Base-by-base conservation (phyloP, 2,888 invertebrate genomes). In the Timema podura region DNA sequence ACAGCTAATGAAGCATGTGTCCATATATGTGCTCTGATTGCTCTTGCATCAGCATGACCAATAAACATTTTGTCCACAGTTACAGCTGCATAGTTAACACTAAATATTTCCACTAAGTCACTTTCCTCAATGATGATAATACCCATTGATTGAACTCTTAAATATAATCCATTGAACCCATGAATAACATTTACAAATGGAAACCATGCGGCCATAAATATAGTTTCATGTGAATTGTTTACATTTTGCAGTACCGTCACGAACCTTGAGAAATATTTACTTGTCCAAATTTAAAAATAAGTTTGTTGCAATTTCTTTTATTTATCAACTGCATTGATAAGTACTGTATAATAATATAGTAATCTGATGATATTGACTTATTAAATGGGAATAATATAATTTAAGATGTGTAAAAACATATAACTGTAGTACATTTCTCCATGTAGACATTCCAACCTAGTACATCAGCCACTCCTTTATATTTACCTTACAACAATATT, bases 401-500 rank as follows among this genome's bases (percentile, higher is more conserved):
- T 54, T 54, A 15, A 15, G 54, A 54, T 13, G n/a, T 15, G 13
- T 54, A 13, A 10, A 15, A 54, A 54, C 16, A 16, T 10, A 15
- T 54, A 16, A 15, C 11, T 5, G 10, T 16, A 15, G 54, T 54
- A 15, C n/a, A 15, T 7, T 10, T 6, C 54, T 54, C 10, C 54
- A 54, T 54, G 6, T 15, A 54, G 54, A 13, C 54, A 54, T 54
- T 54, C 54, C 54, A 54, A 54, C 54, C 54, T 7, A 16, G 54
- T 10, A 54, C n/a, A n/a, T n/a, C n/a, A n/a, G n/a, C n/a, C n/a
- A n/a, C n/a, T n/a, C n/a, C n/a, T n/a, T n/a, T n/a, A n/a, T n/a
- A n/a, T n/a, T n/a, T n/a, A n/a, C n/a, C n/a, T n/a, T n/a, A n/a
- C n/a, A n/a, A n/a, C n/a, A n/a, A n/a, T n/a, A n/a, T n/a, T n/a